phyloP scores from a whole-genome alignment of 2,113 vertebrate species.

The Cryptotis parvus region DNA sequence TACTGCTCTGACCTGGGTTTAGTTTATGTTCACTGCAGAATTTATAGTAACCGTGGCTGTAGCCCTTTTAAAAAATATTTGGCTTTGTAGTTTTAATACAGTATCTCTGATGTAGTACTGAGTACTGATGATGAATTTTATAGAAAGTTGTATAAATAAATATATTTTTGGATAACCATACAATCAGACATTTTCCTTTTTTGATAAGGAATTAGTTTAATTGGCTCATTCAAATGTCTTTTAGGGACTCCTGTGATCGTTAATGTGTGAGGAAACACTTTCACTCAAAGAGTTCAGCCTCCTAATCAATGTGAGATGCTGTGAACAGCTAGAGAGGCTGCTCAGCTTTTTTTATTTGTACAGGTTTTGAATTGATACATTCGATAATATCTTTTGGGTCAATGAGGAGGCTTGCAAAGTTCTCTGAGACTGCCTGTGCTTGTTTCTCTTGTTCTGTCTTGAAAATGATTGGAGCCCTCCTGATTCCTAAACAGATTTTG shows the following conservation, averaged over 20 bases:
- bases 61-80: conserved; percentile 55
- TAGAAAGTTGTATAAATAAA: conserved; percentile 33
- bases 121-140: conserved; percentile 30
- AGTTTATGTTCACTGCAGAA: conserved; percentile 45
- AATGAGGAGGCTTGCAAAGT: neutral
- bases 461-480: neutral
- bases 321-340: neutral
- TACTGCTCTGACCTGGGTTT: conserved; percentile 60
- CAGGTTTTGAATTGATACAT: conserved; percentile 39
- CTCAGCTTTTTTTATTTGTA: neutral
- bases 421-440: neutral
- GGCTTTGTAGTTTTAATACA: conserved; percentile 50
- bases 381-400: neutral
- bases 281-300: conserved; percentile 15
- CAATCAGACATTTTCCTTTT: conserved; percentile 35
- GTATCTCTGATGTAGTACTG: conserved; percentile 19
- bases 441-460: conserved; percentile 22
- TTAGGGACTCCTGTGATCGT: conserved; percentile 21
- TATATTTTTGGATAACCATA: neutral
- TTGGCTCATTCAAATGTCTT: conserved; percentile 18
- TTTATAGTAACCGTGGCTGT: conserved; percentile 45
- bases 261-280: conserved; percentile 1
- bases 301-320: neutral
- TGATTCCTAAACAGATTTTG: neutral
- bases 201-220: neutral